phyloP scores from a whole-genome alignment of 2,113 vertebrate species.

The Anoplopoma fimbria region DNA sequence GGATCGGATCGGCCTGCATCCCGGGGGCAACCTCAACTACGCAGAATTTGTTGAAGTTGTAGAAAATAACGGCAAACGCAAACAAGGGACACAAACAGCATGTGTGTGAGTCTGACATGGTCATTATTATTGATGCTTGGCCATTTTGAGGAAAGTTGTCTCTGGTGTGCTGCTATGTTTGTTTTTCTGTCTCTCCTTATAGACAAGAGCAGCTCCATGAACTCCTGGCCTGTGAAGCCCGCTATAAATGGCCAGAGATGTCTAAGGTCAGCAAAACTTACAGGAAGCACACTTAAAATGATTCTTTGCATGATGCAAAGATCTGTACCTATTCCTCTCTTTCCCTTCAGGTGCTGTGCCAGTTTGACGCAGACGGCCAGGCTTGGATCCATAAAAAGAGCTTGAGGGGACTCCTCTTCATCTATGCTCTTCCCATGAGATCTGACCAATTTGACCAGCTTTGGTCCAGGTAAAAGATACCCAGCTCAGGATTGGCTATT shows the following conservation, averaged over 20 bases:
- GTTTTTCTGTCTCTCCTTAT: constrained; percentile 8
- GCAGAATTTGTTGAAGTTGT: constrained; percentile 74
- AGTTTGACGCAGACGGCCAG: constrained; percentile 74
- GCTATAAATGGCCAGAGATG: constrained; percentile 86
- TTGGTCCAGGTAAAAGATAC: constrained; percentile 80
- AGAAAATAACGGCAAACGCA: constrained; percentile 60
- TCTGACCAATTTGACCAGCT: constrained; percentile 83
- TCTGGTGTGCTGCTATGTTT: background rate
- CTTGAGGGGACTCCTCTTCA: constrained; percentile 76
- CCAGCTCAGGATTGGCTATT: background rate
- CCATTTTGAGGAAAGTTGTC: background rate
- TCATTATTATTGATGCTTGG: background rate
- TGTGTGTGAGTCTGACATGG: constrained; percentile 47
- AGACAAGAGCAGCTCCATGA: constrained; percentile 86
- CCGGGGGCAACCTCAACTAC: constrained; percentile 70
- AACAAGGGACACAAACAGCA: background rate
- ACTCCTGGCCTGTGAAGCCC: constrained; percentile 85
- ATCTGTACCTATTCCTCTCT: background rate
- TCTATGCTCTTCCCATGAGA: constrained; percentile 81
- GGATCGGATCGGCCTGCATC: constrained; percentile 74
- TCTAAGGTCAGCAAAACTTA: constrained; percentile 80
- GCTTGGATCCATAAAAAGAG: constrained; percentile 77
- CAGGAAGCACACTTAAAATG: background rate
- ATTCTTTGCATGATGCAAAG: background rate
- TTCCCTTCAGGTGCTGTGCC: constrained; percentile 76